Percentiles rank a stretch among this genome's conserved stretches.
These are phyloP conservation scores for Sinocyclocheilus anophthalmus DNA, from an alignment of 2,113 vertebrate species.

Conservation along the genomic window DNA sequence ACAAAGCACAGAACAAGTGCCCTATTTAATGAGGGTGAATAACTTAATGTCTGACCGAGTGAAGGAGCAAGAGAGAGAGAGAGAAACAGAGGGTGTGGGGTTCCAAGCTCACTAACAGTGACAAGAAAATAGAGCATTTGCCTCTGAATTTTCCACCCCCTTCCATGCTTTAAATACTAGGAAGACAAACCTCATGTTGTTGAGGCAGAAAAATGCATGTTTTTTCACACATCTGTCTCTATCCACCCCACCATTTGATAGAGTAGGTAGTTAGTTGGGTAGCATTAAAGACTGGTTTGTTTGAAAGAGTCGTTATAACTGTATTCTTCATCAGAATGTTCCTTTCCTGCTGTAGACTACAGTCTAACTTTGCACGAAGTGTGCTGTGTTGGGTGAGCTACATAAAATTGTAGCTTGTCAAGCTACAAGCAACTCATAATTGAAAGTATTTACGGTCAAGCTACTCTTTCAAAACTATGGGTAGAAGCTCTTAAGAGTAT, in stretches of 20 bases:
- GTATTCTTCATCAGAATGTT: constrained; percentile 24
- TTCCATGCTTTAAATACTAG: constrained; percentile 19
- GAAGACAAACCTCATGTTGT: background rate
- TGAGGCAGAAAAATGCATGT: background rate
- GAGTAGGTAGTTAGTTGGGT: constrained; percentile 31
- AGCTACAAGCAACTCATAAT: background rate
- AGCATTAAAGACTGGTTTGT: background rate
- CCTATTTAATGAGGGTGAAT: constrained; percentile 32
- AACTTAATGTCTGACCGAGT: background rate
- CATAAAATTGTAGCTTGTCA: background rate
- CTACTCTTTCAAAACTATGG: too few species aligned
- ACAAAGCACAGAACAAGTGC: constrained; percentile 11
- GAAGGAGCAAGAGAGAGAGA: background rate
- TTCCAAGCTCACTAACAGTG: constrained; percentile 4
- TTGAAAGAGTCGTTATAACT: background rate
- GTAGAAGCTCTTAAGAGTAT: background rate
- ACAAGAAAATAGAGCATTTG: constrained; percentile 18
- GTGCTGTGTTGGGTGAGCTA: background rate
- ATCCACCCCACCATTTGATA: constrained; percentile 20
- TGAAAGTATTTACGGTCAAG: background rate
- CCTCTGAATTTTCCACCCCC: background rate
- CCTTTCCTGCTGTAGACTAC: constrained; percentile 33
- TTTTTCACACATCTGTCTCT: background rate
- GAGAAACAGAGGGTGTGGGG: background rate
- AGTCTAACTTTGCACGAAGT: constrained; percentile 3